Base-by-base conservation (phyloP, 2,888 invertebrate species). In the Chrysopilus asiliformis region DNA sequence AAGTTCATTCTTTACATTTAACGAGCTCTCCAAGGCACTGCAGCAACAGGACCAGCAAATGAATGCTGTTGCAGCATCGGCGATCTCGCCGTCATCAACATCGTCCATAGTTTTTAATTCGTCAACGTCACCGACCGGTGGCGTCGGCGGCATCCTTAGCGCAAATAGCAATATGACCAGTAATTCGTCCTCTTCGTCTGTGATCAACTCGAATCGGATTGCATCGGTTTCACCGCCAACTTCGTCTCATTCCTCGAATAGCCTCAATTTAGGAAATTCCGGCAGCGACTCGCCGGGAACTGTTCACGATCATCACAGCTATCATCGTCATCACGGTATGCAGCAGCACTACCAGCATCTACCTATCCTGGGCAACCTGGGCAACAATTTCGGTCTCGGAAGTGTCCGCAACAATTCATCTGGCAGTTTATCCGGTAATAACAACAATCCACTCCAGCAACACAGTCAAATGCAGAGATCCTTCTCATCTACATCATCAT, bases 401-500 rank as follows among this genome's bases (percentile, higher is more conserved):
- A 31, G 26, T 31, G 26, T 13, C 29, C 29, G 10, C 29, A 29
- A 10, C 26, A 26, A 26, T 10, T 26, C 13, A n/a, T n/a, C n/a
- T n/a, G n/a, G 18, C 34, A 34, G 27, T 24, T 28, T 27, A 20
- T 19, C 27, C 25, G 18, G 14, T n/a, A 14, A 14, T 14, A 32
- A 32, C 22, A 19, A 18, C 10, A 27, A 33, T 15, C 27, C 32
- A 16, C 38, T 27, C 10, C 30, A 36, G 2, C 47, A 47, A 39
- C 46, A 45, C 39, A 42, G 47, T 15, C 44, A 44, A 39, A 28
- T 45, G 25, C 48, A 47, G 43, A 48, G 49, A 47, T 51, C 50
- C 45, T 48, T 50, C 42, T 52, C 52, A 43, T 46, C 50, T 26
- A 47, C 49, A 45, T 48, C 50, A 36, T 47, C 53, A 44, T 46